Percentiles rank a stretch among this genome's conserved stretches.
Conservation (phyloP, 2,113 vertebrate genomes). For the Mola mola region DNA sequence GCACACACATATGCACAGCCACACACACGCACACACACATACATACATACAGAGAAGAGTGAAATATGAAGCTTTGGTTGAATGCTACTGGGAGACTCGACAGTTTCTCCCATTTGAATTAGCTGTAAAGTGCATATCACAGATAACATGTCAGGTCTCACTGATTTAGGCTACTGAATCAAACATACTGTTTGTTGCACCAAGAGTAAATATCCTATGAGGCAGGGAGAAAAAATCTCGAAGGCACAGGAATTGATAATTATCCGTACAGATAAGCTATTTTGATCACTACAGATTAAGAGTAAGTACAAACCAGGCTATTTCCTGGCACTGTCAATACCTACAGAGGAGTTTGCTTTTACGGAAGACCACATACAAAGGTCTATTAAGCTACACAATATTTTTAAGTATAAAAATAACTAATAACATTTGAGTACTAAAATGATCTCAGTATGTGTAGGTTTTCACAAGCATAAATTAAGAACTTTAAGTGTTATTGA, state of each 20-base stretch:
- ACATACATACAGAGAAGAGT: constrained; percentile 49
- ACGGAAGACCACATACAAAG: constrained; percentile 71
- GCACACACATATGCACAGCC: constrained; percentile 15
- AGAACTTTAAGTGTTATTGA: constrained; percentile 75
- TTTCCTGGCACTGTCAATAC: constrained; percentile 50
- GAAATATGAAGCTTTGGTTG: constrained; percentile 82
- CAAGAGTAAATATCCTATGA: constrained; percentile 40
- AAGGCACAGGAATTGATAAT: constrained; percentile 59
- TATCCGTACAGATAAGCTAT: constrained; percentile 45
- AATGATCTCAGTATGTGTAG: constrained; percentile 63
- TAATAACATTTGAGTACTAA: constrained; percentile 61
- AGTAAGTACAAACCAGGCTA: constrained; percentile 36
- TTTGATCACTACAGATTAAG: constrained; percentile 58
- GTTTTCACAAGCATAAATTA: constrained; percentile 68
- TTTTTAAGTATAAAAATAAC: constrained; percentile 69
- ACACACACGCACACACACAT: constrained; percentile 20
- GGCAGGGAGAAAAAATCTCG: constrained; percentile 57
- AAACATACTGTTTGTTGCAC: constrained; percentile 71
- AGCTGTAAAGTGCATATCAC: constrained; percentile 86
- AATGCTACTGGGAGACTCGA: constrained; percentile 80
- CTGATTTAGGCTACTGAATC: constrained; percentile 77
- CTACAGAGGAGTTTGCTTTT: constrained; percentile 58
- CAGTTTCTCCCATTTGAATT: constrained; percentile 69
- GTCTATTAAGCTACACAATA: constrained; percentile 57
- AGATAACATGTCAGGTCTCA: constrained; percentile 77